Evolutionary conservation across 2,113 vertebrate genomes (phyloP).

Genomic region (Pampusana beccarii): DNA sequence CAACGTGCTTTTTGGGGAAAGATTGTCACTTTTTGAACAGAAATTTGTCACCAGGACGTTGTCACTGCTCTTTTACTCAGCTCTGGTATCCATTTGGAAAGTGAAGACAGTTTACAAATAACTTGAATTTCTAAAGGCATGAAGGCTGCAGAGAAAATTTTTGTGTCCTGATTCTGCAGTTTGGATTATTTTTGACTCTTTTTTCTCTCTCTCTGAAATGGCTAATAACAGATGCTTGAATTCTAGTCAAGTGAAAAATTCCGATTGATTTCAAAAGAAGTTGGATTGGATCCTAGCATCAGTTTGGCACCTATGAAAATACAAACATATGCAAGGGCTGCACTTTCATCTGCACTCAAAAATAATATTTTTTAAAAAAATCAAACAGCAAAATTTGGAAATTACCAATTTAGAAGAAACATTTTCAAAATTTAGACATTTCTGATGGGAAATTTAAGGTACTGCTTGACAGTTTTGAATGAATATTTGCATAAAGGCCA

Average conservation of each 20-base stretch:
- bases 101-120: background rate
- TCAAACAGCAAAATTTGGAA: background rate
- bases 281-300: constrained; percentile 55
- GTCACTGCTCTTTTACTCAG: background rate
- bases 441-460: background rate
- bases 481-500: background rate
- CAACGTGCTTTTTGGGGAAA: background rate
- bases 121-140: background rate
- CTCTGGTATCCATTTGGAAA: background rate
- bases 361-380: background rate
- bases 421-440: background rate
- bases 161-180: background rate
- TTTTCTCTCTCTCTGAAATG: background rate
- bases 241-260: constrained; percentile 59
- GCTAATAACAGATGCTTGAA: constrained; percentile 66
- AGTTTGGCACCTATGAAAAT: constrained; percentile 60
- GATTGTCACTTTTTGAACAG: background rate
- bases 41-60: background rate
- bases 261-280: constrained; percentile 57
- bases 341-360: background rate
- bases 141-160: background rate
- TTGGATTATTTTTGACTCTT: background rate
- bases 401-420: background rate
- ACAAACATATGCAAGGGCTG: constrained; percentile 38
- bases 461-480: background rate